A percentile compares a stretch with the other conserved stretches of the same genome.
Conservation (phyloP, 2,797 vertebrate genomes). For the Micrastur ruficollis region DNA sequence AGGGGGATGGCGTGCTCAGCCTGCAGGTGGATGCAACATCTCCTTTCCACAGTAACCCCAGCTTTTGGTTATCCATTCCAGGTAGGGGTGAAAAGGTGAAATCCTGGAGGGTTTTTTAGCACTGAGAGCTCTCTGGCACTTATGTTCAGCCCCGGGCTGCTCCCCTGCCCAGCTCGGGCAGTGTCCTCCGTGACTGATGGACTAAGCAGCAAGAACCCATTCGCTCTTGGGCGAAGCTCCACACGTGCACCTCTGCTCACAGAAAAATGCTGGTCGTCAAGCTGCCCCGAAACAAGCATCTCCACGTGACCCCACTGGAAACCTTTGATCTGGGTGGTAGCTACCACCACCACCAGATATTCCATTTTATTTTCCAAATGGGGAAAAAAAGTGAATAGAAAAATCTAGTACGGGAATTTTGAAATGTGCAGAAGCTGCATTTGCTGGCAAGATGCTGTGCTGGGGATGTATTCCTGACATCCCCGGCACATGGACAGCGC, state of each 20-base stretch:
- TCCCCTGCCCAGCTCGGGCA: background rate
- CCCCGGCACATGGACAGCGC: background rate
- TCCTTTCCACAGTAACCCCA: background rate
- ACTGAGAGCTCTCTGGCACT: background rate
- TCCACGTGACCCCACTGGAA: background rate
- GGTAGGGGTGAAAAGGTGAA: background rate
- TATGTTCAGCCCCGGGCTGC: background rate
- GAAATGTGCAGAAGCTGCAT: background rate
- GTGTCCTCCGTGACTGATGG: background rate
- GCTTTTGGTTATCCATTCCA: background rate
- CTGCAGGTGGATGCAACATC: background rate
- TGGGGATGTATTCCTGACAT: background rate
- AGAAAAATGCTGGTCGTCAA: background rate
- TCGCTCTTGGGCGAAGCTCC: background rate
- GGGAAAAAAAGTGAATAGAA: background rate
- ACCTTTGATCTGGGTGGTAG: background rate
- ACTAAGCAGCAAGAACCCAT: background rate
- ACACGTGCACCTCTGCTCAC: background rate
- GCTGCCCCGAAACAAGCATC: background rate
- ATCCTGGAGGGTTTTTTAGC: background rate
- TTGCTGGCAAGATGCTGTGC: background rate
- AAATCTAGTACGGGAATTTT: background rate
- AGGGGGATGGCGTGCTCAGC: accelerated
- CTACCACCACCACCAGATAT: background rate
- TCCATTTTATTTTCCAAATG: background rate